Evolutionary conservation across 2,113 vertebrate genomes (phyloP), one percentile per base, ranked within the genome.

Genomic region (Trematomus loennbergii): DNA sequence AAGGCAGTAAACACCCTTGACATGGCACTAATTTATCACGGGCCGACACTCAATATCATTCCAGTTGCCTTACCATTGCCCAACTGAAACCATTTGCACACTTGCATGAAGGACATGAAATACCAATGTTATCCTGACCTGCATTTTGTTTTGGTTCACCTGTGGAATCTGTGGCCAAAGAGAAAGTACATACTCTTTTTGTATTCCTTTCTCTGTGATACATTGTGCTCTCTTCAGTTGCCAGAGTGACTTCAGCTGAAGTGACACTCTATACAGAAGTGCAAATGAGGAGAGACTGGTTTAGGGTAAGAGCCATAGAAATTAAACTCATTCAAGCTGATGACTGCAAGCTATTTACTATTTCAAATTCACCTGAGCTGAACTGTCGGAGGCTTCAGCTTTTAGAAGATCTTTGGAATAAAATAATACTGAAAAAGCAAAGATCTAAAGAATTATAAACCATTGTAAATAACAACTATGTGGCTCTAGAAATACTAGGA

Each of bases 1-100:
- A 82, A 78, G 58, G 78, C 66, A 54, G 75, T 83, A 62, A 82
- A 87, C 83, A 82, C 57, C 5, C 4, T 17, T 48, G 13, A 66
- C 11, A 53, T 45, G 68, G 73, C 73, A 72, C 55, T 45, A 7
- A 74, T 81, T 58, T 61, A 48, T 82, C 70, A 72, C 12, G 0
- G 48, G 12, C 29, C 54, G 48, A 69, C 70, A 59, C 57, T 48
- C 60, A 33, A 50, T 77, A 71, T 68, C 46, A 60, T 73, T 59
- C 15, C 17, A 68, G 67, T 20, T 12, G 3, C 29, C 52, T 58
- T 33, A 1, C 9, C 22, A 45, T 1, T 15, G 62, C 16, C 29
- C 5, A 18, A 53, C 29, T 11, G 16, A n/a, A 33, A 58, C 18
- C 36, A 73, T 55, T 64, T 65, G 53, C 50, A 53, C 58, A 60